Evolutionary conservation across 2,888 invertebrate genomes (phyloP).

Genomic region (Pristionchus entomophagus): DNA sequence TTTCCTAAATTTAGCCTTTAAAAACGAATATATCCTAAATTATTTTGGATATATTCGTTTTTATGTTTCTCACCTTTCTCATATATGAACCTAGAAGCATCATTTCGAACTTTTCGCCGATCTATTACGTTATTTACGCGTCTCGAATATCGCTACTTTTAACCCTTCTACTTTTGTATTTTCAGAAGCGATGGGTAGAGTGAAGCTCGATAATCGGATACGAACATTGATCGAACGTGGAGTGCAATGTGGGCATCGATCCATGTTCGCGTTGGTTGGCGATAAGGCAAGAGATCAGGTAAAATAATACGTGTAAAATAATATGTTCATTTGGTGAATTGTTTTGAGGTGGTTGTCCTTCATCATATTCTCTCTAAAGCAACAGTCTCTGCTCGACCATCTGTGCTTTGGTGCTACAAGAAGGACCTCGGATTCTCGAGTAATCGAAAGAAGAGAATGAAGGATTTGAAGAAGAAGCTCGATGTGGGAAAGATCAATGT

Average conservation of each 20-base stretch:
- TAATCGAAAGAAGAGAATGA: conserved; percentile 93
- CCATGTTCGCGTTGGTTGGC: conserved; percentile 94
- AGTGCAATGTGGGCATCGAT: conserved; percentile 89
- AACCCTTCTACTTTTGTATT: no score
- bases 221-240: conserved; percentile 97
- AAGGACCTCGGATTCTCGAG: conserved; percentile 92
- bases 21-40: no score
- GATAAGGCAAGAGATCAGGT: conserved; percentile 97
- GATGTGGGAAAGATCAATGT: conserved; percentile 81
- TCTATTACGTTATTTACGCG: no score
- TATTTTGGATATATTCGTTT: no score
- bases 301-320: background rate
- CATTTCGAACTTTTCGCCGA: no score
- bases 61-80: no score
- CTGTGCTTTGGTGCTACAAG: conserved; percentile 98
- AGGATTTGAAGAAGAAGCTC: conserved; percentile 87
- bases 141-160: no score
- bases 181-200: conserved; percentile 79
- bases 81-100: no score
- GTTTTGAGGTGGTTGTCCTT: conserved; percentile 88
- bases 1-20: no score
- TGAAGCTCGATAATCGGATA: conserved; percentile 96
- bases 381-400: conserved; percentile 90
- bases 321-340: background rate
- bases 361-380: conserved; percentile 98